These are phyloP conservation scores for Taphrorychus bicolor DNA, from an alignment of 2,888 invertebrate genomes.

Conservation along the genomic window DNA sequence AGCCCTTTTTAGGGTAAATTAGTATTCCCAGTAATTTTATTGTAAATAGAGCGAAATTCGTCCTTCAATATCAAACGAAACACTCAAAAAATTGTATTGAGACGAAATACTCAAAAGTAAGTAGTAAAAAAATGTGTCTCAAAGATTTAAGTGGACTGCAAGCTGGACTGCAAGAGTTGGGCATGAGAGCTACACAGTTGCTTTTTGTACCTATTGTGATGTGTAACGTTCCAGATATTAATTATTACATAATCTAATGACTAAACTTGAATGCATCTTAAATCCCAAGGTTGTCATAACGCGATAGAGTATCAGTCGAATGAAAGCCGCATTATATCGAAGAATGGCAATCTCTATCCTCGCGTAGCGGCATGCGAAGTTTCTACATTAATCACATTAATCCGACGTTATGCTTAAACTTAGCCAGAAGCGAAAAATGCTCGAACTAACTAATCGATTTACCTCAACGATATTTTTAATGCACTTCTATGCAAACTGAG, in stretches of 20 bases:
- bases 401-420: background rate
- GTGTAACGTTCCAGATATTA: background rate
- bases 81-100: too few species aligned
- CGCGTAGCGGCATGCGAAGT: background rate
- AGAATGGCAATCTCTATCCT: background rate
- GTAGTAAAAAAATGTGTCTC: too few species aligned
- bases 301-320: background rate
- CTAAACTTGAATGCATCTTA: background rate
- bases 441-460: background rate
- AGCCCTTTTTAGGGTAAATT: too few species aligned
- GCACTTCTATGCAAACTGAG: background rate
- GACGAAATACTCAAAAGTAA: too few species aligned
- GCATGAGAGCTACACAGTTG: too few species aligned
- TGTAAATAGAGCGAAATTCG: too few species aligned
- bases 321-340: background rate
- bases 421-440: background rate
- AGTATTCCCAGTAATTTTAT: too few species aligned
- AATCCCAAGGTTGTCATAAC: background rate
- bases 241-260: background rate
- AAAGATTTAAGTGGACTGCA: too few species aligned
- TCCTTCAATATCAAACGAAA: too few species aligned
- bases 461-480: background rate
- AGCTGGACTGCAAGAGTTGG: too few species aligned
- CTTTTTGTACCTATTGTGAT: too few species aligned
- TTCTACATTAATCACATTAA: background rate